Conservation (phyloP, 2,113 vertebrate genomes). For the western clawed frog (Xenopus tropicalis) region DNA sequence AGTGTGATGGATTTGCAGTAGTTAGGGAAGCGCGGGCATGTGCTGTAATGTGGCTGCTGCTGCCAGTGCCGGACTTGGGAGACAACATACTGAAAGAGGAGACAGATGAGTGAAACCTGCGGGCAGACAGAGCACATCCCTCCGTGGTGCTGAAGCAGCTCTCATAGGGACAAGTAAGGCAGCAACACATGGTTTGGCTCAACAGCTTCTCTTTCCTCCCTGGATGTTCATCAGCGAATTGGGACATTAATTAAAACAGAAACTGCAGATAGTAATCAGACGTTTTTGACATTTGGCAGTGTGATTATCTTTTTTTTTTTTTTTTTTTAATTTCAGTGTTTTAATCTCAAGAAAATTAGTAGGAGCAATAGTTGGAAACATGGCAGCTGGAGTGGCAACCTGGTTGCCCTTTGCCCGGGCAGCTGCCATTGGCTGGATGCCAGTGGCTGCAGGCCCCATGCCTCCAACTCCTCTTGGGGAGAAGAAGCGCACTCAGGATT, state of each 20-base stretch:
- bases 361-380: slow-evolving; percentile 56
- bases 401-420: slow-evolving; percentile 96
- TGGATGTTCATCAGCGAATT: neutral
- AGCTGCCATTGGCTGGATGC: slow-evolving; percentile 97
- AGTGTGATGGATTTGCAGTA: slow-evolving; percentile 11
- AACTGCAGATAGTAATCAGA: neutral
- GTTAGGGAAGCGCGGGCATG: slow-evolving; percentile 10
- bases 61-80: slow-evolving; percentile 12
- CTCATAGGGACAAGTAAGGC: slow-evolving; percentile 60
- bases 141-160: slow-evolving; percentile 37
- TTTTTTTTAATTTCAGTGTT: too few relatives aligned
- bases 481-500: slow-evolving; percentile 71
- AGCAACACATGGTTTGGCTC: slow-evolving; percentile 11
- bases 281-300: neutral
- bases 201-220: neutral
- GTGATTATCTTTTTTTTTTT: neutral
- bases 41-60: slow-evolving; percentile 11
- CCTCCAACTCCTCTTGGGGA: slow-evolving; percentile 78
- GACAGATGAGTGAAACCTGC: slow-evolving; percentile 9
- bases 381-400: slow-evolving; percentile 92
- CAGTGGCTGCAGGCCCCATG: slow-evolving; percentile 88
- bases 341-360: neutral
- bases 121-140: slow-evolving; percentile 16
- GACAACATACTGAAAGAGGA: neutral
- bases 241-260: neutral